Evolutionary conservation across 2,113 vertebrate genomes (phyloP), one percentile per base, ranked within the genome.

Genomic region (Hippopotamus amphibius): DNA sequence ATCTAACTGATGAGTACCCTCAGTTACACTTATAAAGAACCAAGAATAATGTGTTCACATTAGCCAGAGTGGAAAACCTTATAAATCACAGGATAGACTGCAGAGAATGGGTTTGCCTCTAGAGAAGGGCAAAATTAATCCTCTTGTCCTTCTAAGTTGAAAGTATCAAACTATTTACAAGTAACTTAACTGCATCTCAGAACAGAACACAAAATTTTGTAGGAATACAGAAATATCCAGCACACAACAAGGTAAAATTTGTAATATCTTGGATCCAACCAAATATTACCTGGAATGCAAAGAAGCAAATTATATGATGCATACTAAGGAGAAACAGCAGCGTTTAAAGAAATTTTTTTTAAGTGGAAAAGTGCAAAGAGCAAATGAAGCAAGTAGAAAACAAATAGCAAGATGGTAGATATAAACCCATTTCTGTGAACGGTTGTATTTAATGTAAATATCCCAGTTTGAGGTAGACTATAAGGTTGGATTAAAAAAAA

Each of bases 371-470:
- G 11, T 77, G 50, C 16, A 71, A 76, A 95, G n/a, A 95, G 24
- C 41, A 84, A 2, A 66, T 88, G 43, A 76, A 57, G 87, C 22
- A 91, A 77, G 50, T 79, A 50, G 2, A 43, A 90, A 97, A 71
- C 10, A 19, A 68, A 63, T 68, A 95, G 15, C 19, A 71, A 77
- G 4, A 37, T 80, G 33, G 13, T 93, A 50, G 21, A 88, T 80
- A 81, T 89, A 85, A 92, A 55, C 30, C 12, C 12, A 84, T 33
- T 16, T 84, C 41, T 93, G 10, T 83, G 16, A 77, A 88, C 93
- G 59, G 33, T 88, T 28, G 53, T 19, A 61, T 55, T 96, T 53
- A 85, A 81, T 95, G 22, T 93, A 77, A 93, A 37, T 68, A 65
- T 1, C 33, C 79, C 12, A 93, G 9, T 90, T 87, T 66, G 37